A percentile compares a stretch with the other conserved stretches of the same genome.
Conservation (phyloP, 2,888 invertebrate genomes). For the Macaria liturata region DNA sequence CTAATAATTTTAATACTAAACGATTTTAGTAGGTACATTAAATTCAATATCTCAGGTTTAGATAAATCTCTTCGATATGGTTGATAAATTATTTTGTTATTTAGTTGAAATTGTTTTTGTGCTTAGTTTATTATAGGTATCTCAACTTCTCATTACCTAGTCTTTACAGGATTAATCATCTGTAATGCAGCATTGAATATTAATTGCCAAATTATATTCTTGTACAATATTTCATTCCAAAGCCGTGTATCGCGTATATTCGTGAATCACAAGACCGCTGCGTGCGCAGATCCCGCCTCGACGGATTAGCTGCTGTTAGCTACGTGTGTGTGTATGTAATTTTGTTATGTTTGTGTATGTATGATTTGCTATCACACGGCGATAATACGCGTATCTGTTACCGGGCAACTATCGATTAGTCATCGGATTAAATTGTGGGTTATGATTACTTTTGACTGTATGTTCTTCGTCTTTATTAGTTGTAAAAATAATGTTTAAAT, state of each 20-base stretch:
- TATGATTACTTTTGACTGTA: slow-evolving; percentile 1
- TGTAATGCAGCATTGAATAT: slow-evolving; percentile 2
- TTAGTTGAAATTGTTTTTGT: too few relatives aligned
- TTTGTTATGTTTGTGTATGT: slow-evolving; percentile 6
- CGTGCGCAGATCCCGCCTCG: slow-evolving; percentile 10
- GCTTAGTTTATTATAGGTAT: too few relatives aligned
- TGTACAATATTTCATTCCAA: neutral
- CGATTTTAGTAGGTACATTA: too few relatives aligned
- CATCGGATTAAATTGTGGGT: slow-evolving; percentile 15
- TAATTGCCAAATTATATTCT: neutral
- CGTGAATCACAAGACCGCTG: slow-evolving; percentile 10
- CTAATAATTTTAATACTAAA: too few relatives aligned
- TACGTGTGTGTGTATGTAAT: slow-evolving; percentile 3
- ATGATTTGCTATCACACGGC: neutral
- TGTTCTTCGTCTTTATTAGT: too few relatives aligned
- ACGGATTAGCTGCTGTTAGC: slow-evolving; percentile 16
- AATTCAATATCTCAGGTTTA: too few relatives aligned
- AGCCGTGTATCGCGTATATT: slow-evolving; percentile 7
- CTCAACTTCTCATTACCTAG: neutral
- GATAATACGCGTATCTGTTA: slow-evolving; percentile 18
- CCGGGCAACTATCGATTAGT: slow-evolving; percentile 19
- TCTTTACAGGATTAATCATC: too few relatives aligned
- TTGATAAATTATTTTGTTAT: too few relatives aligned
- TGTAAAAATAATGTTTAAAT: too few relatives aligned
- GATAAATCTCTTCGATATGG: too few relatives aligned